Conservation (phyloP, 2,113 vertebrate species). For the Clarias gariepinus region DNA sequence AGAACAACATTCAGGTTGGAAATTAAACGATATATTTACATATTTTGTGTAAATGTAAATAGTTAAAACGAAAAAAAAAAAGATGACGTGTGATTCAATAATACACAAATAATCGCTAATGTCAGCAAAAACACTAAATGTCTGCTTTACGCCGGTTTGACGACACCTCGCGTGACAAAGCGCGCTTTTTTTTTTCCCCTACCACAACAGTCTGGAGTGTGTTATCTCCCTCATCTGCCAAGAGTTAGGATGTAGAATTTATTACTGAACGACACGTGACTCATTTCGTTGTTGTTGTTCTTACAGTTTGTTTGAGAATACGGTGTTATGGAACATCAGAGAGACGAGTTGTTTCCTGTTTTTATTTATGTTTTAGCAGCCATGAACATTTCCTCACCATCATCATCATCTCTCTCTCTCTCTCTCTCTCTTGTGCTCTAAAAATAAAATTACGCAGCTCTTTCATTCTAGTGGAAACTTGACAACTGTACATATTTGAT, state of each 20-base stretch:
- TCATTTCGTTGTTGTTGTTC: not conserved
- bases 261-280: not conserved
- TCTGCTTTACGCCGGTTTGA: too few relatives aligned
- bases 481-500: not conserved
- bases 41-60: too few relatives aligned
- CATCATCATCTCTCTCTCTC: not conserved
- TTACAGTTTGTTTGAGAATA: not conserved
- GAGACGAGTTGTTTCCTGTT: not conserved
- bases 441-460: too few relatives aligned
- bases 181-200: not conserved
- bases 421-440: not conserved
- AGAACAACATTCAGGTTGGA: too few relatives aligned
- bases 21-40: too few relatives aligned
- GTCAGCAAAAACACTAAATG: not conserved
- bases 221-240: not conserved
- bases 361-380: not conserved
- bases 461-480: not conserved
- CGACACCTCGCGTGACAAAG: too few relatives aligned
- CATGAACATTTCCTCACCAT: not conserved
- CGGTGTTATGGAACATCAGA: not conserved
- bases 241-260: not conserved
- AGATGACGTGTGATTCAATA: not conserved
- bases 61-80: not conserved
- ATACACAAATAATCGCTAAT: not conserved
- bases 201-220: not conserved